phyloP scores from a whole-genome alignment of 2,888 invertebrate genomes.

The Tridacna crocea region DNA sequence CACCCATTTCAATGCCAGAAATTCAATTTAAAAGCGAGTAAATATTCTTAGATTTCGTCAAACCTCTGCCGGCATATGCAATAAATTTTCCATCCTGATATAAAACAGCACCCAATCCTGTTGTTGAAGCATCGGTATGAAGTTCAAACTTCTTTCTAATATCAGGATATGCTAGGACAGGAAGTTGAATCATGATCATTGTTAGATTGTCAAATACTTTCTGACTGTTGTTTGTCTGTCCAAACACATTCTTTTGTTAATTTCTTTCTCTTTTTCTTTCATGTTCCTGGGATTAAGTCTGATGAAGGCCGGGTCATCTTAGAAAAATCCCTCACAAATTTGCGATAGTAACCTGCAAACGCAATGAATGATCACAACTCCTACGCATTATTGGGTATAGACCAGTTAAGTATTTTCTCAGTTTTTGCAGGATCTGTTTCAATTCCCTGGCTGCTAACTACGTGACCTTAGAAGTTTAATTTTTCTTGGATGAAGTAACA shows the following conservation, averaged over 20 bases:
- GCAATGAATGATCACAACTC: conserved; percentile 22
- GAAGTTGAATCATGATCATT: too few relatives aligned
- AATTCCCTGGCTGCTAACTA: conserved; percentile 6
- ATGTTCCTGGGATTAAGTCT: conserved; percentile 34
- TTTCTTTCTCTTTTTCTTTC: conserved; percentile 23
- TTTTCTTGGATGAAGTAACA: background rate
- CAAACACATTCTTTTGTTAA: conserved; percentile 20
- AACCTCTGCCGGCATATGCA: too few relatives aligned
- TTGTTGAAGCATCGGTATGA: too few relatives aligned
- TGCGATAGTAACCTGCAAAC: conserved; percentile 33
- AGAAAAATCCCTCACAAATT: conserved; percentile 46
- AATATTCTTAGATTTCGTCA: too few relatives aligned
- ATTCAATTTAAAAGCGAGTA: too few relatives aligned
- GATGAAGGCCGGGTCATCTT: conserved; percentile 42
- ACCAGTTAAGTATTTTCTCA: conserved; percentile 8
- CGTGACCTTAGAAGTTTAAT: conserved; percentile 2
- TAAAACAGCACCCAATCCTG: too few relatives aligned
- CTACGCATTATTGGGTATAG: conserved; percentile 12
- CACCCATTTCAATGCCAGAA: too few relatives aligned
- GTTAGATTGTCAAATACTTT: conserved; percentile 18
- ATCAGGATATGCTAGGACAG: conserved; percentile 32
- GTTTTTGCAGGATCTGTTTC: conserved; percentile 13
- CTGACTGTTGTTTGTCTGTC: conserved; percentile 23
- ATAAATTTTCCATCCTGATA: too few relatives aligned
- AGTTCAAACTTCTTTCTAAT: conserved; percentile 27